Base-by-base conservation (phyloP, 2,888 invertebrate species). In the Notodonta dromedarius region DNA sequence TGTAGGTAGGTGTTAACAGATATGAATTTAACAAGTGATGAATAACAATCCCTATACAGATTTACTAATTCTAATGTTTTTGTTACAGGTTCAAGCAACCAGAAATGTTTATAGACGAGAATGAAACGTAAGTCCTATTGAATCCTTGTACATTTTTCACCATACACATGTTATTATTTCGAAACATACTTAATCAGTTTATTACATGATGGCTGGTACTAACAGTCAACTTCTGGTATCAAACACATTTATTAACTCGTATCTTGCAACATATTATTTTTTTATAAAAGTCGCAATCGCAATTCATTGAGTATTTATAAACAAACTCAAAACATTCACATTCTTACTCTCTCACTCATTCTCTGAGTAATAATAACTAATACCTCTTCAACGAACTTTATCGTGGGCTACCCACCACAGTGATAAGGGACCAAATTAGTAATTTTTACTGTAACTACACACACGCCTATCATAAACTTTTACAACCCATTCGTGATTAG, bases 51-150 rank as follows among this genome's bases (percentile, higher is more conserved):
- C 4, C 11, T 42, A 11, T 42, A 42, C 7, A 11, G 16, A 14
- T n/a, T 48, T 57, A 61, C 50, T 67, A 7, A 71, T 66, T 44
- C 4, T 11, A n/a, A 24, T 4, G 56, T 73, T 72, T 81, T 83
- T 87, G 81, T 93, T 91, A 5, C 93, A 93, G 93, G 87, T 90
- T 84, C 79, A 87, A 90, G 75, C 78, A 83, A 76, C 85, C 83
- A 86, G 89, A 89, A 79, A 93, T 93, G 93, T 93, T 93, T 82
- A 93, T 93, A 90, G 93, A 93, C 92, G 93, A 93, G 86, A 93
- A 93, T 90, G 93, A 93, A 80, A 90, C 92, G 93, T 93, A 73
- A 93, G 93, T 92, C 74, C 39, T 58, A 58, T 54, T n/a, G 12
- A 50, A 61, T 60, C 61, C 60, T 46, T 60, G 44, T 52, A 58